Evolutionary conservation across 2,888 invertebrate genomes (phyloP), one percentile per base, ranked within the genome.

Genomic region (Phanerotoma sp.): DNA sequence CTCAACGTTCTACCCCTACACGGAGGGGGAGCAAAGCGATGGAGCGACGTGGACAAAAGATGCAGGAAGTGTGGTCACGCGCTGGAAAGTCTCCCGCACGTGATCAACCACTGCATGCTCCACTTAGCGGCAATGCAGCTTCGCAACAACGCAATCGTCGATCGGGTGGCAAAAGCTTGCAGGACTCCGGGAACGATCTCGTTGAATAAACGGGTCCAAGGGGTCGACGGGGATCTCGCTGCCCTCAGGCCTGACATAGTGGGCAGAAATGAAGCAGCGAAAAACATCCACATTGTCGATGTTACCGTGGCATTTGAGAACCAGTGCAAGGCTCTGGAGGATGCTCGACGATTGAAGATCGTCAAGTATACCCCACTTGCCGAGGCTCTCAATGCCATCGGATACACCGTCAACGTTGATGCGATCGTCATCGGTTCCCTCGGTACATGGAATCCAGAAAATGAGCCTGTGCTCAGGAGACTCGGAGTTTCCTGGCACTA

Each of bases 31-130:
- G 57, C 56, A 0, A 11, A 35, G 9, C 56, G 41, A 5, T 60
- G 62, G 59, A 61, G 5, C n/a, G 15, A 28, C 7, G 15, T n/a
- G 11, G 21, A 20, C 15, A 60, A 32, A 5, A 45, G 69, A 1
- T 71, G 72, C 55, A 57, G 71, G 42, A 52, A 56, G 1, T 75
- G 74, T 54, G 66, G 67, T 0, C 47, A 57, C 4, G 35, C 10
- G 1, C 47, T 56, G 5, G 72, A 76, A 49, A 69, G 73, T 4
- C 59, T 77, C 13, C 71, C 73, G 1, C 73, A 77, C 32, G 74
- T 77, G 15, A 45, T 75, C 9, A 65, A 66, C 47, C 72, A 75
- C 62, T 77, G 76, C 51, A 59, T 57, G 3, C 21, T 41, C 2
- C 67, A 74, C 51, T 66, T 69, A 1, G 64, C 58, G 0, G 70